Conservation (phyloP, 2,113 vertebrate species). For the Neogale vison region DNA sequence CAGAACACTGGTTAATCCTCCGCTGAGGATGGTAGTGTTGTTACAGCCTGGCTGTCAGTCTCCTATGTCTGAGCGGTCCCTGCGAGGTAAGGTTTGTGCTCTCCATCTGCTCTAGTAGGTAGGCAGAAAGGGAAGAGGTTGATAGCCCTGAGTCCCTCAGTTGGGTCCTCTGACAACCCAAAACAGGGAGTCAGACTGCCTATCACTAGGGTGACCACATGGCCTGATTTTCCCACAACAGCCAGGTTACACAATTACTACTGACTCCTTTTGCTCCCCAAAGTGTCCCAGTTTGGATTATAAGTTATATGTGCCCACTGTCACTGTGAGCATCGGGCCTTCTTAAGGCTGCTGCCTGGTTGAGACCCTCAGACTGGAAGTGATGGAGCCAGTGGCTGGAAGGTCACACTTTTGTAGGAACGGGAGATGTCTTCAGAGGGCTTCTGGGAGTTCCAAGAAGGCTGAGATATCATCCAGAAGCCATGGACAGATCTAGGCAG, state of each 20-base stretch:
- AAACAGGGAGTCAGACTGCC: background rate
- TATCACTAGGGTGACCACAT: background rate
- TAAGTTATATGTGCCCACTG: background rate
- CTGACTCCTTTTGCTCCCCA: background rate
- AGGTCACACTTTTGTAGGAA: background rate
- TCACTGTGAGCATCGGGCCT: background rate
- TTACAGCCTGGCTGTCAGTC: background rate
- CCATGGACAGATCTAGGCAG: background rate
- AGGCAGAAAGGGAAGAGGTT: background rate
- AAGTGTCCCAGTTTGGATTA: background rate
- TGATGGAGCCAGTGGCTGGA: background rate
- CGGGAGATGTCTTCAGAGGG: background rate
- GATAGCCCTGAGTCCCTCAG: background rate
- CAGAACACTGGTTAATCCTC: background rate
- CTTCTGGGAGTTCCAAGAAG: background rate
- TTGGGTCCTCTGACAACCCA: background rate
- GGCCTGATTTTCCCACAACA: background rate
- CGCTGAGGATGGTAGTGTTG: background rate
- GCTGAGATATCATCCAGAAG: background rate
- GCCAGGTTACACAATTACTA: background rate
- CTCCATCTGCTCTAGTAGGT: background rate
- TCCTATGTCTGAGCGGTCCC: background rate
- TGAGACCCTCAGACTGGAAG: background rate
- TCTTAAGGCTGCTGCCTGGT: background rate
- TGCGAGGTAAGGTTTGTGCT: background rate